A percentile compares a stretch with the other conserved stretches of the same genome.
Conservation (phyloP, 2,888 invertebrate genomes). For the Rhingia campestris region DNA sequence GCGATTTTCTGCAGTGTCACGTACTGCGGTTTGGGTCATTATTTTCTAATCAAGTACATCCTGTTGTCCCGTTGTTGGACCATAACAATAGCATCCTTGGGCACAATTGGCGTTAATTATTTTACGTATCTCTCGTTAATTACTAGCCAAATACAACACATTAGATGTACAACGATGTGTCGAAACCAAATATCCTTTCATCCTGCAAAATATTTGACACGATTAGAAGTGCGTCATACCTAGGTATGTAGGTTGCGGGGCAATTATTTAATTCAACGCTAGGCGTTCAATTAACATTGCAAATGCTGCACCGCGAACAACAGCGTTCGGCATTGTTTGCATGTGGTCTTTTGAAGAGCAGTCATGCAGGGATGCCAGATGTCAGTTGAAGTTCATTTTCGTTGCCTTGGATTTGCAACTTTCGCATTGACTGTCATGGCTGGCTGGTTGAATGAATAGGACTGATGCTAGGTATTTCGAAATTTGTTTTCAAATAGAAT, state of each 20-base stretch:
- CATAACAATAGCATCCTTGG: not conserved
- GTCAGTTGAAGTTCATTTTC: slow-evolving; percentile 18
- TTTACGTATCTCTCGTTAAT: slow-evolving; percentile 19
- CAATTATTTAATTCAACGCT: slow-evolving; percentile 54
- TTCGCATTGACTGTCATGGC: not conserved
- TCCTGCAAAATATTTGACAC: slow-evolving; percentile 23
- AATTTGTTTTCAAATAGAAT: slow-evolving; percentile 8
- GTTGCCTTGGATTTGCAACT: not conserved
- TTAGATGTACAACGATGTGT: slow-evolving; percentile 10
- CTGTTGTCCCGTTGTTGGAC: not conserved
- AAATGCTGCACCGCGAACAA: slow-evolving; percentile 35
- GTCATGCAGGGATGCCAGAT: slow-evolving; percentile 26
- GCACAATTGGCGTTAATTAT: slow-evolving; percentile 22
- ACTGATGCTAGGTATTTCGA: not conserved
- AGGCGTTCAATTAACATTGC: slow-evolving; percentile 55
- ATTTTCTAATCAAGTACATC: slow-evolving; percentile 36
- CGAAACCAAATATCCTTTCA: slow-evolving; percentile 18
- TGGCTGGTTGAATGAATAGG: not conserved
- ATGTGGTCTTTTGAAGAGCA: slow-evolving; percentile 31
- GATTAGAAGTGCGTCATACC: not conserved
- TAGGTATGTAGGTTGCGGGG: not conserved
- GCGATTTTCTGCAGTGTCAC: slow-evolving; percentile 22
- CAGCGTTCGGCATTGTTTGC: slow-evolving; percentile 36
- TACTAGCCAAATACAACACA: slow-evolving; percentile 11
- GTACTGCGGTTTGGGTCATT: slow-evolving; percentile 5